Percentiles rank a stretch among this genome's conserved stretches.
Evolutionary conservation across 2,797 vertebrate genomes (phyloP).

Genomic region (Gouania willdenowi): DNA sequence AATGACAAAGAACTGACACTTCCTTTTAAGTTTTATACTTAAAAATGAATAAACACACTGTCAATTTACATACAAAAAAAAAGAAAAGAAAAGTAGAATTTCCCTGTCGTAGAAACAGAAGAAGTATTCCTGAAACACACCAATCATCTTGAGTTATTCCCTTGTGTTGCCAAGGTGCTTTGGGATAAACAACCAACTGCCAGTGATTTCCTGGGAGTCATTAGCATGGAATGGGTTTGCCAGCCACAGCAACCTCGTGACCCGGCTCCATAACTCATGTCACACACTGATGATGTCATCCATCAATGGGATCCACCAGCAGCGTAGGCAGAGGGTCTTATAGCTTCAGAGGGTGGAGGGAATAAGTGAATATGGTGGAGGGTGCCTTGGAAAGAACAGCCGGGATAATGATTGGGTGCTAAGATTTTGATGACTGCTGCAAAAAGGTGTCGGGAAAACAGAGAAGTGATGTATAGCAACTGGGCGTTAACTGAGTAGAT

Average conservation of each 20-base stretch:
- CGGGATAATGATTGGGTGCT: conserved; percentile 54
- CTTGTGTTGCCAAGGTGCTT: conserved; percentile 42
- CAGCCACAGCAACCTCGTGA: conserved; percentile 68
- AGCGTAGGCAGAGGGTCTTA: conserved; percentile 30
- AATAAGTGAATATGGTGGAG: conserved; percentile 24
- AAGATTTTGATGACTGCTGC: conserved; percentile 51
- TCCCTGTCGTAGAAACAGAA: background rate
- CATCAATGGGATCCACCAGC: conserved; percentile 68
- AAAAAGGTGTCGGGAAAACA: conserved; percentile 51
- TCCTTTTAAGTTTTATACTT: background rate
- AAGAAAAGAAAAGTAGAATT: no score
- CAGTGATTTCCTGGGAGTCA: conserved; percentile 75
- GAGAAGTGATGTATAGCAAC: conserved; percentile 42
- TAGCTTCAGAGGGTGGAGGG: conserved; percentile 34
- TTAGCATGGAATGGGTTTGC: conserved; percentile 78
- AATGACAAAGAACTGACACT: no score
- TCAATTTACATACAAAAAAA: no score
- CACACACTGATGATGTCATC: conserved; percentile 82
- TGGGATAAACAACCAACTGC: conserved; percentile 62
- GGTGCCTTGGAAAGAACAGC: conserved; percentile 26
- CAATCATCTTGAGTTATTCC: conserved; percentile 36
- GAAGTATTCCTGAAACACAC: conserved; percentile 15
- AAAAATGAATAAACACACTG: background rate
- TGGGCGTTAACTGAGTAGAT: conserved; percentile 33
- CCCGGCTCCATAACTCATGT: conserved; percentile 74